phyloP scores from a whole-genome alignment of 2,888 invertebrate genomes.

The Ferdinandea cuprea region DNA sequence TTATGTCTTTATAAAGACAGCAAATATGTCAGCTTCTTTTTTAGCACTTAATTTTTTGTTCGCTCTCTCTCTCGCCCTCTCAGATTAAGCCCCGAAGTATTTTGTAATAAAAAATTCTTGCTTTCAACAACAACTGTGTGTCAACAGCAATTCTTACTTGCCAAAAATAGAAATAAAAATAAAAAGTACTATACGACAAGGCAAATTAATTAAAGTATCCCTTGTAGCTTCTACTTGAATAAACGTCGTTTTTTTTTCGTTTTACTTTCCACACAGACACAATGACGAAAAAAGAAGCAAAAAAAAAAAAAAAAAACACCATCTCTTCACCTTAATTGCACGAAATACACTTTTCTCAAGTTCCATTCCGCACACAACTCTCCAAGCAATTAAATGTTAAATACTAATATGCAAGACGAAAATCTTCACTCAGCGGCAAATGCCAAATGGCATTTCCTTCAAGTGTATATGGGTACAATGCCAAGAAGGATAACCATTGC shows the following conservation, averaged over 20 bases:
- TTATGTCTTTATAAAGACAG: too few species aligned
- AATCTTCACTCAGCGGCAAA: slow-evolving; percentile 50
- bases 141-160: background rate
- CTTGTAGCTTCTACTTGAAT: slow-evolving; percentile 34
- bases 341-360: slow-evolving; percentile 61
- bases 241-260: slow-evolving; percentile 27
- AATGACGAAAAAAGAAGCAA: too few species aligned
- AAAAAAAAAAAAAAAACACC: background rate
- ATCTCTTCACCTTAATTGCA: slow-evolving; percentile 28
- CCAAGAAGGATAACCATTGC: slow-evolving; percentile 36
- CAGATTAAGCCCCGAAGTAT: too few species aligned
- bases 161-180: background rate
- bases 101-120: too few species aligned
- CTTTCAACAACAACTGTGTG: background rate
- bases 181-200: background rate
- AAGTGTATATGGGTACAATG: slow-evolving; percentile 29
- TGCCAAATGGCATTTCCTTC: slow-evolving; percentile 63
- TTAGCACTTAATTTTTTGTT: too few species aligned
- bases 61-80: too few species aligned
- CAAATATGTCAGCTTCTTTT: too few species aligned
- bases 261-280: slow-evolving; percentile 27
- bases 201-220: slow-evolving; percentile 52
- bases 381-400: slow-evolving; percentile 68
- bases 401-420: slow-evolving; percentile 26
- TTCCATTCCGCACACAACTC: slow-evolving; percentile 54